A percentile compares a stretch with the other conserved stretches of the same genome.
Evolutionary conservation across 1,140 invertebrate species (phyloP).

Genomic region (Zaprionus lachaisei): DNA sequence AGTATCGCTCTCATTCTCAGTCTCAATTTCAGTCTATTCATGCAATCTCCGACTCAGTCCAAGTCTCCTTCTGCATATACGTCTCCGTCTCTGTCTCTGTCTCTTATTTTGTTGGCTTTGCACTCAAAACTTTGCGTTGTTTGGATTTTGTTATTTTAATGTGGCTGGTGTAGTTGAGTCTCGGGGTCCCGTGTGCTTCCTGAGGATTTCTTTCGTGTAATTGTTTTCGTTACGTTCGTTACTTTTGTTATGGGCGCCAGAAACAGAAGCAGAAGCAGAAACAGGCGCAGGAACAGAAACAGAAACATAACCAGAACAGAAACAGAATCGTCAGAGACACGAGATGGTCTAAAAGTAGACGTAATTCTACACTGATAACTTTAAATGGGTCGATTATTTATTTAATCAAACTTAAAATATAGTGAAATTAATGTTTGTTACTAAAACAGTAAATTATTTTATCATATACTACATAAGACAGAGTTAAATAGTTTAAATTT

Average conservation of each 20-base stretch:
- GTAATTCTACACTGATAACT: slow-evolving; percentile 62
- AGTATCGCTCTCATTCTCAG: slow-evolving; percentile 17
- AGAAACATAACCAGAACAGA: slow-evolving; percentile 11
- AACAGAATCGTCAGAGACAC: slow-evolving; percentile 1
- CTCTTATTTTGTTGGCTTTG: slow-evolving; percentile 58
- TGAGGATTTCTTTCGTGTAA: slow-evolving; percentile 77
- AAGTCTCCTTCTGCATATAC: slow-evolving; percentile 2
- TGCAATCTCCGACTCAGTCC: slow-evolving; percentile 1
- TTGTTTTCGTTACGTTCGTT: slow-evolving; percentile 79
- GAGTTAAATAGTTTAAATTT: too few relatives aligned
- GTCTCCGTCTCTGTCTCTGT: slow-evolving; percentile 22
- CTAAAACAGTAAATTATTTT: too few relatives aligned
- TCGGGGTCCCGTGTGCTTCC: slow-evolving; percentile 72
- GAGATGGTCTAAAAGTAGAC: slow-evolving; percentile 65
- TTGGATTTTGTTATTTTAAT: slow-evolving; percentile 83
- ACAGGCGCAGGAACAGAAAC: not conserved
- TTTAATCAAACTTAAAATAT: too few relatives aligned
- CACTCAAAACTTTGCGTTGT: slow-evolving; percentile 80
- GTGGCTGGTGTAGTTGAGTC: slow-evolving; percentile 46
- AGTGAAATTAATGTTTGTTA: too few relatives aligned
- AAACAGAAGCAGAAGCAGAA: slow-evolving; percentile 40
- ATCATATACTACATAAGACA: too few relatives aligned
- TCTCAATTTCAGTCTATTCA: slow-evolving; percentile 13
- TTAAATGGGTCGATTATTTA: not conserved
- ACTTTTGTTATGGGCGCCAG: slow-evolving; percentile 76